These are phyloP conservation scores for Ormia ochracea DNA, from an alignment of 2,888 invertebrate genomes.

Conservation along the genomic window DNA sequence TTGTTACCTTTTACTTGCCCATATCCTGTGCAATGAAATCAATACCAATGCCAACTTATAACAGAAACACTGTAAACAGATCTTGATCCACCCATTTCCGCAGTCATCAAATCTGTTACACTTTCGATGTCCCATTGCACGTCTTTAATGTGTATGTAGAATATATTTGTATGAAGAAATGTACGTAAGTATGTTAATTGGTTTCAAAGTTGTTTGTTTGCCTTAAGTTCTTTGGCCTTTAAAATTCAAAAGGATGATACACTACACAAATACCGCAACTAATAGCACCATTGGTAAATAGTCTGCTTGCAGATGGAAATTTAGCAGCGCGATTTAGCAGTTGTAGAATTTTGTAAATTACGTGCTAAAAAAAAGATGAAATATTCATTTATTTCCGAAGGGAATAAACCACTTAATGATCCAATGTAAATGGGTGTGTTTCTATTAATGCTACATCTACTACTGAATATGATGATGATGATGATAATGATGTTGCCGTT, in stretches of 20 bases:
- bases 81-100: too few species aligned
- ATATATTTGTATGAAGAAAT: too few species aligned
- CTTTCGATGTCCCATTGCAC: too few species aligned
- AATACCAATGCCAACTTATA: too few species aligned
- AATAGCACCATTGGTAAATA: background rate
- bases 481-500: conserved; percentile 11
- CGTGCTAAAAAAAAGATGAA: conserved; percentile 48
- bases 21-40: too few species aligned
- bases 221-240: background rate
- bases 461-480: conserved; percentile 11
- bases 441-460: background rate
- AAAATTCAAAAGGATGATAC: background rate
- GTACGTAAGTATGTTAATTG: too few species aligned
- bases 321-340: conserved; percentile 8
- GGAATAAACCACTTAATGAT: conserved; percentile 48
- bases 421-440: conserved; percentile 45
- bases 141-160: too few species aligned
- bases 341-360: conserved; percentile 55
- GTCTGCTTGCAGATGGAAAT: background rate
- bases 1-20: too few species aligned
- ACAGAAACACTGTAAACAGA: too few species aligned
- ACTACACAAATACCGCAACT: background rate
- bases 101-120: too few species aligned
- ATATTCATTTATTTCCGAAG: conserved; percentile 52
- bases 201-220: background rate